phyloP scores from a whole-genome alignment of 2,888 invertebrate genomes.

The Rhopalosiphum nymphaeae region DNA sequence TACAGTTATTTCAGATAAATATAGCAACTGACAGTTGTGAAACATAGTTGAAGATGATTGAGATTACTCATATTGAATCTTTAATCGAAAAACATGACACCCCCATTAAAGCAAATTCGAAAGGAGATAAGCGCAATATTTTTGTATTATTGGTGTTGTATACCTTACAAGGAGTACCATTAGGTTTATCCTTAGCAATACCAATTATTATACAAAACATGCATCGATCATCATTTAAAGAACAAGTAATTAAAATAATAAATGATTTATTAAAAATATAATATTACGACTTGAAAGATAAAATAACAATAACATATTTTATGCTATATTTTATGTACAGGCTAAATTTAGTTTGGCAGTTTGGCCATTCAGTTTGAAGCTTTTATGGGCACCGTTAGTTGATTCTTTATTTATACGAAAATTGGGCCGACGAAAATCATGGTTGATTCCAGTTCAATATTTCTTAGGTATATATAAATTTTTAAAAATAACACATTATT shows the following conservation, averaged over 20 bases:
- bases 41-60: background rate
- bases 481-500: background rate
- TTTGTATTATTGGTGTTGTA: constrained; percentile 91
- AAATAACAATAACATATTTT: constrained; percentile 48
- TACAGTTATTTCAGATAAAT: background rate
- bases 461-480: constrained; percentile 77
- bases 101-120: constrained; percentile 19
- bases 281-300: background rate
- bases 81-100: constrained; percentile 10
- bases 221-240: constrained; percentile 88
- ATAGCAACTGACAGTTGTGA: background rate
- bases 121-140: constrained; percentile 85
- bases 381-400: constrained; percentile 98
- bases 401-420: constrained; percentile 87
- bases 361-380: constrained; percentile 92
- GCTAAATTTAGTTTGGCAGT: constrained; percentile 93
- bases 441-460: constrained; percentile 96
- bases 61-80: constrained; percentile 37
- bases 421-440: constrained; percentile 94
- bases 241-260: constrained; percentile 77
- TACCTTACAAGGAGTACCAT: constrained; percentile 93
- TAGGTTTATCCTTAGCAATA: constrained; percentile 93
- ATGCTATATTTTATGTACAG: constrained; percentile 71
- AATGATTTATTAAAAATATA: background rate
- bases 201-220: constrained; percentile 95